Percentiles rank a stretch among this genome's conserved stretches.
These are phyloP conservation scores for Diachrysia chrysitis DNA, from an alignment of 2,888 invertebrate genomes.

Conservation along the genomic window DNA sequence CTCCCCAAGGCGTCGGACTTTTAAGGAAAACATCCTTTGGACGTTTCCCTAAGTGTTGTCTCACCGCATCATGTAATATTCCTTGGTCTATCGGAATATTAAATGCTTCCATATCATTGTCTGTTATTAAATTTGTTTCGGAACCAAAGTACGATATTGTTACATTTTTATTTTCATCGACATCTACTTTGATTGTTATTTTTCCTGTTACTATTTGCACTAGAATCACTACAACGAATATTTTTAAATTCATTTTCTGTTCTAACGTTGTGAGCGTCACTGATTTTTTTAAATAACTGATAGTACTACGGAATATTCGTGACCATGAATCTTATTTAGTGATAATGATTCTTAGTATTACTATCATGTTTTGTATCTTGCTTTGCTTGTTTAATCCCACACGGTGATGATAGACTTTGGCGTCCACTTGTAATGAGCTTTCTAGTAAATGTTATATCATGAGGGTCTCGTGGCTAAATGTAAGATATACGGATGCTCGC, in stretches of 20 bases:
- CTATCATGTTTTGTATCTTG: background rate
- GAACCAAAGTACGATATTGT: constrained; percentile 66
- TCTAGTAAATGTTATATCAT: no score
- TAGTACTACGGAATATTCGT: background rate
- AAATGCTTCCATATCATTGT: constrained; percentile 71
- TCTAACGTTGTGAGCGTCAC: no score
- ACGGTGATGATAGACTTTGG: no score
- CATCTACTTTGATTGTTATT: constrained; percentile 63
- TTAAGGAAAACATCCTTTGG: constrained; percentile 70
- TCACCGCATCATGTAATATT: constrained; percentile 67
- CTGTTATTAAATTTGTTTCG: constrained; percentile 64
- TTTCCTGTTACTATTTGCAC: constrained; percentile 35
- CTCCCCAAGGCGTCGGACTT: constrained; percentile 82
- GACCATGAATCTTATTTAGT: constrained; percentile 1
- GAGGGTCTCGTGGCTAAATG: no score
- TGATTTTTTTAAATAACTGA: background rate
- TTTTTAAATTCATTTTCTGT: constrained; percentile 30
- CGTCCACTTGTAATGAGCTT: no score
- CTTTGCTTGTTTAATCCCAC: background rate
- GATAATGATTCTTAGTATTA: background rate
- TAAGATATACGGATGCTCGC: no score
- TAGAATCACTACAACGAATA: constrained; percentile 29
- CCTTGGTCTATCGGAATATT: constrained; percentile 57
- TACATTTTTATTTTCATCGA: constrained; percentile 67
- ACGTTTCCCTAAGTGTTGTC: constrained; percentile 65